These are phyloP conservation scores for Drosophila formosana DNA, from an alignment of 2,888 invertebrate species.

Conservation along the genomic window DNA sequence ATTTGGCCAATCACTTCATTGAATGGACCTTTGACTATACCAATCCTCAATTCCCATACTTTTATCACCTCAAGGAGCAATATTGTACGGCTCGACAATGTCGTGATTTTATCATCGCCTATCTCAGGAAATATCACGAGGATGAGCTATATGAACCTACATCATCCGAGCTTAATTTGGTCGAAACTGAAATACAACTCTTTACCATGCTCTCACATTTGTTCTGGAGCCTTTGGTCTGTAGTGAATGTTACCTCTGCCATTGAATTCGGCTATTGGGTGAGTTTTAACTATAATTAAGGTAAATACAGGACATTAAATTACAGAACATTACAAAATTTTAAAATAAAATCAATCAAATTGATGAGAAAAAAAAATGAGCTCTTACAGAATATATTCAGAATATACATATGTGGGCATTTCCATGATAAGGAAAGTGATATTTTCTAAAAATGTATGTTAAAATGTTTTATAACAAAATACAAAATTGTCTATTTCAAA, in stretches of 20 bases:
- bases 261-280: conserved; percentile 98
- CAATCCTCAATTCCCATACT: conserved; percentile 91
- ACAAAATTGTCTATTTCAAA: no score
- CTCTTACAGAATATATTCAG: no score
- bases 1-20: conserved; percentile 97
- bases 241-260: conserved; percentile 94
- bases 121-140: conserved; percentile 80
- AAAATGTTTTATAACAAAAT: no score
- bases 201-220: conserved; percentile 96
- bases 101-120: conserved; percentile 80
- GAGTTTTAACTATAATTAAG: conserved; percentile 76
- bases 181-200: conserved; percentile 92
- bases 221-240: conserved; percentile 97
- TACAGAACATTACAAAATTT: no score
- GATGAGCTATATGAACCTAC: conserved; percentile 84
- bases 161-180: conserved; percentile 87
- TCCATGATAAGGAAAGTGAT: no score
- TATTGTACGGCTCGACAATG: conserved; percentile 91
- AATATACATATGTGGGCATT: no score
- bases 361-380: no score
- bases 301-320: neutral
- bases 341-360: no score
- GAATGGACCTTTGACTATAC: conserved; percentile 97
- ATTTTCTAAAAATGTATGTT: no score
- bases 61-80: conserved; percentile 87